Evolutionary conservation across 2,888 invertebrate species (phyloP).

Genomic region (Sepioteuthis lessoniana): DNA sequence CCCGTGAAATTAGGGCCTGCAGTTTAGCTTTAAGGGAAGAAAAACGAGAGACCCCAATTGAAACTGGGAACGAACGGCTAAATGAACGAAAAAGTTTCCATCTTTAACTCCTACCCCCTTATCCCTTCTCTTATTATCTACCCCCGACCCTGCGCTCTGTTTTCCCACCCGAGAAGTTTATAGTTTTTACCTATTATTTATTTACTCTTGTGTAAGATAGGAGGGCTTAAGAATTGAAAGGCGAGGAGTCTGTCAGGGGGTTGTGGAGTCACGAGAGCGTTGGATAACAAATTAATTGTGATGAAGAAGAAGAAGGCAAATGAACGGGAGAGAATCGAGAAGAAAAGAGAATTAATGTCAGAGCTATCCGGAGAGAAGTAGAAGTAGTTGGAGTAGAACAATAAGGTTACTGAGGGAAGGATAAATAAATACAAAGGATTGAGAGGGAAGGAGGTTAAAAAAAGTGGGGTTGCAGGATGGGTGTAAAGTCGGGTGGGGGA

Average conservation of each 20-base stretch:
- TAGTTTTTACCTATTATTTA: background rate
- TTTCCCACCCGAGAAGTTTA: background rate
- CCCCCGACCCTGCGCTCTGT: background rate
- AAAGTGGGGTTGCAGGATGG: too few relatives aligned
- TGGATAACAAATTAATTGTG: slow-evolving; percentile 16
- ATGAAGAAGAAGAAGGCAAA: background rate
- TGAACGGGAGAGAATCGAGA: background rate
- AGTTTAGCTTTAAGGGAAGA: slow-evolving; percentile 7
- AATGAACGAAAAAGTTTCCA: background rate
- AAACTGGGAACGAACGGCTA: background rate
- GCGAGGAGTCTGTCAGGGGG: background rate
- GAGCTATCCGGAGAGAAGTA: background rate
- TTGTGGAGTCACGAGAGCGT: background rate
- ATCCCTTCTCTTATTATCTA: background rate
- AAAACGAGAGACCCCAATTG: background rate
- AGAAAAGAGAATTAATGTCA: background rate
- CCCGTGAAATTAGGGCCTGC: slow-evolving; percentile 10
- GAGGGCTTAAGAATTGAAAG: background rate
- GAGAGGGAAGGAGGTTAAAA: too few relatives aligned
- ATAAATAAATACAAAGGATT: too few relatives aligned
- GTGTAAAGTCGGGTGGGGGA: background rate
- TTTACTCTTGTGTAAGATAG: background rate
- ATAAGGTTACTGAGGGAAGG: background rate
- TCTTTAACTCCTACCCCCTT: background rate
- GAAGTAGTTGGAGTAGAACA: too few relatives aligned